Evolutionary conservation across 2,113 vertebrate genomes (phyloP).

Genomic region (Chrysochloris asiatica): DNA sequence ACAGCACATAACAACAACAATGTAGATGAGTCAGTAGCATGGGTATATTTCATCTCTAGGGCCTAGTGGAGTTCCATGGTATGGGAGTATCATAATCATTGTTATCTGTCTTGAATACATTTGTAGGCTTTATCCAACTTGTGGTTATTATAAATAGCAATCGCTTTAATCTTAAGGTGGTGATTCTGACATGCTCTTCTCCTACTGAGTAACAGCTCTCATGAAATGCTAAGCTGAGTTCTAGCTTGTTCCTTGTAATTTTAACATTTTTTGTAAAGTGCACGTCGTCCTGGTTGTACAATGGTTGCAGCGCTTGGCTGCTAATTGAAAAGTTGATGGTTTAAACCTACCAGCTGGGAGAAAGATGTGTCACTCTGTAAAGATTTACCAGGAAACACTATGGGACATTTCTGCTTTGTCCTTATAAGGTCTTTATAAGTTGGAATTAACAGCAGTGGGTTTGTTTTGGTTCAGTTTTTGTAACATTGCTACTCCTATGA

Average conservation of each 20-base stretch:
- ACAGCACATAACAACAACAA: too few relatives aligned
- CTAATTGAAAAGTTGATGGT: too few relatives aligned
- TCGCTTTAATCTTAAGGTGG: constrained; percentile 41
- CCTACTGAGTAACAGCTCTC: constrained; percentile 30
- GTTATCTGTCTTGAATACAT: neutral
- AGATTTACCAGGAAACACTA: too few relatives aligned
- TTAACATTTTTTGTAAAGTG: neutral
- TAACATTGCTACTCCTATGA: neutral
- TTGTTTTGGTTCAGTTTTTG: neutral
- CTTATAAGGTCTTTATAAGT: too few relatives aligned
- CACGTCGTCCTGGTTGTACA: too few relatives aligned
- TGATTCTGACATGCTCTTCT: constrained; percentile 13
- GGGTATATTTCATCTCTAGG: neutral
- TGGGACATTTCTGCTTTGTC: too few relatives aligned
- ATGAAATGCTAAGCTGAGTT: constrained; percentile 42
- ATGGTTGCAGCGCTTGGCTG: too few relatives aligned
- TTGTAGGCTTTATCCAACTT: neutral
- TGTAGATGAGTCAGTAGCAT: neutral
- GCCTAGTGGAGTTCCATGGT: neutral
- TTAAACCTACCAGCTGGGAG: too few relatives aligned
- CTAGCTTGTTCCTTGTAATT: neutral
- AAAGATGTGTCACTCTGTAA: too few relatives aligned
- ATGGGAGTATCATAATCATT: neutral
- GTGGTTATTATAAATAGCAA: neutral
- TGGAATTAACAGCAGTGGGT: too few relatives aligned